Evolutionary conservation across 2,797 vertebrate species (phyloP), one percentile per base, ranked within the genome.

Genomic region (Catharus ustulatus): DNA sequence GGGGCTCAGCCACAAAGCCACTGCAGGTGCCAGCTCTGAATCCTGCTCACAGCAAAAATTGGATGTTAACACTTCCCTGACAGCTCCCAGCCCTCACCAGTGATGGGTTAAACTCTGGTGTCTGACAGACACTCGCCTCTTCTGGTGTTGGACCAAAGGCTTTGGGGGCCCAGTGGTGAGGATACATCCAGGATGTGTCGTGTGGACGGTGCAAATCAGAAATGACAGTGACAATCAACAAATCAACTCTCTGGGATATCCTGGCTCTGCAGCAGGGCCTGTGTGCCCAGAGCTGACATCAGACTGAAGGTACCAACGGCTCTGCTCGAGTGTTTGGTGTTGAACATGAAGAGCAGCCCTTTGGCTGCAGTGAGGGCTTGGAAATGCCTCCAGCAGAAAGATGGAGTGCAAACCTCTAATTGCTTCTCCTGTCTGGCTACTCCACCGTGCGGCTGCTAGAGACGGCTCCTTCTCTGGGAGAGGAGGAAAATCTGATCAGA

Each of bases 61-160:
- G 0, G 34, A 4, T 8, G 51, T 30, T 15, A 18, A 8, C 21
- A 0, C 32, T 17, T 21, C 61, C 36, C 23, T 1, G 49, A 0
- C 2, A 32, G 52, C 2, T 1, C 15, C 46, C 54, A 43, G 71
- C n/a, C 51, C 64, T 30, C 49, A 2, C 5, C 69, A 22, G 72
- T 2, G 1, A 11, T 1, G 24, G 76, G 54, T 38, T 73, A 3
- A 10, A 3, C 66, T 34, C 45, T 26, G 18, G 19, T 24, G 22
- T 10, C 52, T 7, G 18, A 45, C 64, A 76, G 55, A 29, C 36
- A 0, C 17, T 62, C 0, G 0, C 6, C 51, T 48, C 59, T 69
- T 29, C 2, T 8, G 67, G 34, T 13, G 10, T 11, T 49, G 12
- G 11, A 45, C 51, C 84, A 19, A 49, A 45, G 51, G 63, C 46